These are phyloP conservation scores for Micropterix aruncella DNA, from an alignment of 2,888 invertebrate species.

Conservation along the genomic window DNA sequence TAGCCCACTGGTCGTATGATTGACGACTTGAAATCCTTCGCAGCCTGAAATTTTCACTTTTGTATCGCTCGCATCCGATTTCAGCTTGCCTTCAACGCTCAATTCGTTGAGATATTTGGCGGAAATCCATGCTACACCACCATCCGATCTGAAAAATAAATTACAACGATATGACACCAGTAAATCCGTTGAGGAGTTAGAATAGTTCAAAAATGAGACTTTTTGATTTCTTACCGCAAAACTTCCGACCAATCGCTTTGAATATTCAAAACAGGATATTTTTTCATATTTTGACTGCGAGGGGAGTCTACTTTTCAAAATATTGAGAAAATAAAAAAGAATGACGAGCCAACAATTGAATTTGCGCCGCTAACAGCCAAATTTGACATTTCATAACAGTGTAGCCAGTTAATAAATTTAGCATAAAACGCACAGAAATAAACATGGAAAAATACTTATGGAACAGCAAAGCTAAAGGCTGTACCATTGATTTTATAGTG, in stretches of 20 bases:
- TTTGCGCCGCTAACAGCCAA: too few species aligned
- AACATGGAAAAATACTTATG: too few species aligned
- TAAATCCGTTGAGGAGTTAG: not conserved
- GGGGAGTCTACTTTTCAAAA: too few species aligned
- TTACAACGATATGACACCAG: conserved; percentile 4
- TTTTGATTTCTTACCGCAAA: conserved; percentile 25
- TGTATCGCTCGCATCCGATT: conserved; percentile 24
- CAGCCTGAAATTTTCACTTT: conserved; percentile 29
- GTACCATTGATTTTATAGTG: too few species aligned
- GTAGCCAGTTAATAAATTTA: too few species aligned
- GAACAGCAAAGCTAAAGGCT: too few species aligned
- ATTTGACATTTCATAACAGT: too few species aligned
- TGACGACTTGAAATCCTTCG: conserved; percentile 27
- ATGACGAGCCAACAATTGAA: too few species aligned
- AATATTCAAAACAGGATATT: conserved; percentile 29
- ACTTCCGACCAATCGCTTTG: conserved; percentile 41
- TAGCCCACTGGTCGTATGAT: conserved; percentile 26
- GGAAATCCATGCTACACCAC: conserved; percentile 35
- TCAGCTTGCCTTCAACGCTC: conserved; percentile 28
- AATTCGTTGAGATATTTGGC: conserved; percentile 28
- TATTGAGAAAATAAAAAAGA: too few species aligned
- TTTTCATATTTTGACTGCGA: conserved; percentile 16
- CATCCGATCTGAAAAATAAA: conserved; percentile 24
- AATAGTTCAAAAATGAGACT: too few species aligned
- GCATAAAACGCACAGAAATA: too few species aligned